phyloP scores from a whole-genome alignment of 2,888 invertebrate genomes.

The Reticulitermes lucifugus region DNA sequence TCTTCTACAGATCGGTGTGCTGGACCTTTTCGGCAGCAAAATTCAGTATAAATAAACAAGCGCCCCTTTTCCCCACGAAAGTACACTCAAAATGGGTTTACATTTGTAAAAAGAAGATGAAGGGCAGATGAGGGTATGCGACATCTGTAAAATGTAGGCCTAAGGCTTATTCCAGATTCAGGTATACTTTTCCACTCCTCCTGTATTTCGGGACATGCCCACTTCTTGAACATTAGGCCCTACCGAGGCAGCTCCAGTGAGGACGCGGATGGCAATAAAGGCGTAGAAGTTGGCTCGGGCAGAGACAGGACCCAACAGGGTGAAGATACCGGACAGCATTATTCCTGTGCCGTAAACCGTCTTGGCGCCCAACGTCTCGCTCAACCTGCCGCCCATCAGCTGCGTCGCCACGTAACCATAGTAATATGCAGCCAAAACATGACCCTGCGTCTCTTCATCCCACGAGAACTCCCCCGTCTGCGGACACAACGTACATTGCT shows the following conservation, averaged over 20 bases:
- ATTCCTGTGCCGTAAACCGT: slow-evolving; percentile 44
- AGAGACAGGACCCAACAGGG: slow-evolving; percentile 39
- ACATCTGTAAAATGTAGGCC: too few species aligned
- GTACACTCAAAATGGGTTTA: too few species aligned
- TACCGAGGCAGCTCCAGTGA: slow-evolving; percentile 49
- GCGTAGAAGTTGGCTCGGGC: slow-evolving; percentile 32
- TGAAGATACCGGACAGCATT: slow-evolving; percentile 38
- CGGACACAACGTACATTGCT: too few species aligned
- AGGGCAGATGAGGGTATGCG: too few species aligned
- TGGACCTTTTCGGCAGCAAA: too few species aligned
- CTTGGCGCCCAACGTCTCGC: slow-evolving; percentile 46
- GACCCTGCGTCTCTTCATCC: slow-evolving; percentile 47
- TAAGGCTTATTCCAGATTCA: too few species aligned
- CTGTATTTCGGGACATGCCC: too few species aligned
- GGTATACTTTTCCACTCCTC: too few species aligned
- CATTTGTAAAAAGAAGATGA: too few species aligned
- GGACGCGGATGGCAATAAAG: slow-evolving; percentile 39
- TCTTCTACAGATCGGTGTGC: too few species aligned
- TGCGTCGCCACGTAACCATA: slow-evolving; percentile 49
- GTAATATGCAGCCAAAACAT: slow-evolving; percentile 45
- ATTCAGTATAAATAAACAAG: too few species aligned
- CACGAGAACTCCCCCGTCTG: slow-evolving; percentile 50
- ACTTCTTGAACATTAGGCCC: not conserved
- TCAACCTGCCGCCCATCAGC: slow-evolving; percentile 46
- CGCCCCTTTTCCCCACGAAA: too few species aligned